Evolutionary conservation across 2,888 invertebrate genomes (phyloP).

Genomic region (Oligia latruncula): DNA sequence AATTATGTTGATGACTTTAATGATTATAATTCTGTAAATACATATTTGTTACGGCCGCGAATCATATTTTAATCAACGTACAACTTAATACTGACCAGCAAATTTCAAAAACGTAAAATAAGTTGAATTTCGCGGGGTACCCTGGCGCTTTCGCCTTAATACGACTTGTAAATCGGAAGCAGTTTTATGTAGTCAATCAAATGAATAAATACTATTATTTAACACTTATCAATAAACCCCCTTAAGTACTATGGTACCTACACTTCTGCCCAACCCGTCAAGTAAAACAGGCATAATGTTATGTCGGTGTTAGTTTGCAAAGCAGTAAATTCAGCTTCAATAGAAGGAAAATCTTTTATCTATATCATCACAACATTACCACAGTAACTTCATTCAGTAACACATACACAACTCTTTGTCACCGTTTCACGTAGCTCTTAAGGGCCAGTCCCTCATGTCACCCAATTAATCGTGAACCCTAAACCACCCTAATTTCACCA

Average conservation of each 20-base stretch:
- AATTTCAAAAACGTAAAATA: too few species aligned
- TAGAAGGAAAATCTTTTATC: background rate
- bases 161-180: background rate
- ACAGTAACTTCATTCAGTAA: conserved; percentile 6
- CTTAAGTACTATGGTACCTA: too few species aligned
- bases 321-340: background rate
- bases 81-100: too few species aligned
- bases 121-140: too few species aligned
- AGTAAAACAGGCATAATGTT: too few species aligned
- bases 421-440: conserved; percentile 36
- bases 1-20: too few species aligned
- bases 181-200: background rate
- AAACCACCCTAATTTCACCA: conserved; percentile 46
- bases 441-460: conserved; percentile 37
- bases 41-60: too few species aligned
- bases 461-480: conserved; percentile 52
- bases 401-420: conserved; percentile 47
- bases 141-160: background rate
- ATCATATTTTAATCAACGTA: too few species aligned
- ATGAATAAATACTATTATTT: background rate
- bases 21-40: too few species aligned
- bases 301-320: too few species aligned
- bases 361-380: background rate
- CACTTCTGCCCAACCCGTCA: too few species aligned
- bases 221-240: background rate